phyloP scores from a whole-genome alignment of 1,140 invertebrate genomes.

The Oreohelix idahoensis region DNA sequence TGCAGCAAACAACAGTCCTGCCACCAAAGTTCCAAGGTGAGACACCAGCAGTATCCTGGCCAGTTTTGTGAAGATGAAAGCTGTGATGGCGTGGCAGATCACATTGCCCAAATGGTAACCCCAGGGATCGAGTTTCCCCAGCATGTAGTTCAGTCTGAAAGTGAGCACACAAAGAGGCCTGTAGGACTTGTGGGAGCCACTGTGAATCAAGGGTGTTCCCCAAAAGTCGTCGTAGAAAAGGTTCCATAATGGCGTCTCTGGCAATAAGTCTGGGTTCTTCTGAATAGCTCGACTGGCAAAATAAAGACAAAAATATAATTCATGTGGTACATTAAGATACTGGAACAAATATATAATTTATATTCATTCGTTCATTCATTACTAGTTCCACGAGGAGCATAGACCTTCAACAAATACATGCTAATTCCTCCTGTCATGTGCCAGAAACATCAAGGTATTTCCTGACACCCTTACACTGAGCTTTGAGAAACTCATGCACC shows the following conservation, averaged over 20 bases:
- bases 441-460: no score
- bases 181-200: constrained; percentile 90
- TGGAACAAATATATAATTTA: no score
- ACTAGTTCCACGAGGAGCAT: no score
- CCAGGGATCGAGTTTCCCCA: constrained; percentile 72
- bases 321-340: no score
- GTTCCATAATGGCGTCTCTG: constrained; percentile 90
- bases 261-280: constrained; percentile 93
- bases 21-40: constrained; percentile 77
- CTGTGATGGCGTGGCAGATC: constrained; percentile 69
- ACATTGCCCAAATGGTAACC: constrained; percentile 76
- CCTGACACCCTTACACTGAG: no score
- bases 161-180: constrained; percentile 93
- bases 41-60: constrained; percentile 52
- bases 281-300: constrained; percentile 82
- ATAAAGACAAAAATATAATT: no score
- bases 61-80: constrained; percentile 68
- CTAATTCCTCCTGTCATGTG: no score
- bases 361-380: no score
- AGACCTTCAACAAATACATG: no score
- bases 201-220: constrained; percentile 97
- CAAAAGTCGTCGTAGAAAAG: constrained; percentile 97
- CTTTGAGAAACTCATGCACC: no score
- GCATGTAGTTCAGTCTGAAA: constrained; percentile 86
- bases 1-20: constrained; percentile 74